Evolutionary conservation across 2,888 invertebrate genomes (phyloP).

Genomic region (Meta bourneti): DNA sequence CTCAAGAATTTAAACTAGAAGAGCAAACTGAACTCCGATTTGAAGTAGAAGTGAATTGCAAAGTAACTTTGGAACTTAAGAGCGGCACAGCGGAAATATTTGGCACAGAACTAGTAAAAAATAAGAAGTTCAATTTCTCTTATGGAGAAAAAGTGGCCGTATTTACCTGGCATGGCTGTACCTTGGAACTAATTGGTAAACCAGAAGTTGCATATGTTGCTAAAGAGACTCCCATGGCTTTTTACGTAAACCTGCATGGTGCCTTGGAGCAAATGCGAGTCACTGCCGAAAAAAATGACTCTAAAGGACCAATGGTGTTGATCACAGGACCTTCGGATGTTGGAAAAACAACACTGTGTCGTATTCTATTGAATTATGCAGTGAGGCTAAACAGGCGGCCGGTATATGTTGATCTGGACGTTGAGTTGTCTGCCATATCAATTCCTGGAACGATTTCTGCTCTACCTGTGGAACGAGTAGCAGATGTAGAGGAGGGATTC

Average conservation of each 20-base stretch:
- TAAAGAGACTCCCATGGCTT: conserved; percentile 97
- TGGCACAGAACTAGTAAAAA: conserved; percentile 96
- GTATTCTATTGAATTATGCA: conserved; percentile 95
- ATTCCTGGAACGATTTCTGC: conserved; percentile 96
- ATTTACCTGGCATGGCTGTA: conserved; percentile 97
- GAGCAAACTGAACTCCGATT: conserved; percentile 94
- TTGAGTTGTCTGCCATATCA: conserved; percentile 92
- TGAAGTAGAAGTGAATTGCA: conserved; percentile 94
- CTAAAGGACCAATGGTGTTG: conserved; percentile 90
- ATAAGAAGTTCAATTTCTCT: conserved; percentile 93
- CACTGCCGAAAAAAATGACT: conserved; percentile 87
- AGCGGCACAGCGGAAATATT: conserved; percentile 96
- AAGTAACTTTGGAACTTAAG: conserved; percentile 90
- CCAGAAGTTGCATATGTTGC: conserved; percentile 96
- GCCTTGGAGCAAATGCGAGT: conserved; percentile 94
- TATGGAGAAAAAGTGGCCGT: conserved; percentile 96
- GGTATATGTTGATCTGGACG: conserved; percentile 96
- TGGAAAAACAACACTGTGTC: conserved; percentile 95
- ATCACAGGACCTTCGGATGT: conserved; percentile 97
- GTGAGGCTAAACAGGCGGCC: conserved; percentile 88
- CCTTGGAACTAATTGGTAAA: conserved; percentile 89
- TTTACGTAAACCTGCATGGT: conserved; percentile 97
- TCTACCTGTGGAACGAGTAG: conserved; percentile 93
- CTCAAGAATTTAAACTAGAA: conserved; percentile 85
- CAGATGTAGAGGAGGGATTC: conserved; percentile 96